phyloP scores from a whole-genome alignment of 2,888 invertebrate genomes.

The Rambutsinella grinnellia region DNA sequence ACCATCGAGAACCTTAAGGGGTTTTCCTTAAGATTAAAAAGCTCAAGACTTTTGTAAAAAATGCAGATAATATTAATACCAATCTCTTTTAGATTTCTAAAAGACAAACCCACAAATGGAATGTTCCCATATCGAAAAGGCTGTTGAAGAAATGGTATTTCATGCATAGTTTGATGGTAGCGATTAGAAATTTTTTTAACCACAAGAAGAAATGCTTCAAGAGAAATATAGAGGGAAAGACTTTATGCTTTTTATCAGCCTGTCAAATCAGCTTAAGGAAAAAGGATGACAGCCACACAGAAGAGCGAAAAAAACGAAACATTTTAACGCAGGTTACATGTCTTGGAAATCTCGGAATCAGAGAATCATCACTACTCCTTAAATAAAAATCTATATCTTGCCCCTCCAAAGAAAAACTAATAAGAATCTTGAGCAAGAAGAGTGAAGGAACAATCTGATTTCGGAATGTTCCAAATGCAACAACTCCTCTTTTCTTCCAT shows the following conservation, averaged over 20 bases:
- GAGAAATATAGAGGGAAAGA: conserved; percentile 14
- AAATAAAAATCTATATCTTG: conserved; percentile 4
- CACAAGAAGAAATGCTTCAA: conserved; percentile 29
- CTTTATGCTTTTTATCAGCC: conserved; percentile 56
- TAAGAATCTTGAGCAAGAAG: conserved; percentile 1
- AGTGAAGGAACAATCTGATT: conserved; percentile 8
- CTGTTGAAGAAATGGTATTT: not conserved
- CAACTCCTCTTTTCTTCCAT: not conserved
- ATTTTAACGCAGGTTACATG: too few species aligned
- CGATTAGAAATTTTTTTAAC: conserved; percentile 30
- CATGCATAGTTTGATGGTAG: conserved; percentile 32
- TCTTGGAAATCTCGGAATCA: not conserved
- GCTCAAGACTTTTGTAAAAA: not conserved
- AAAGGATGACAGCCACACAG: conserved; percentile 56
- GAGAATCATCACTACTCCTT: not conserved
- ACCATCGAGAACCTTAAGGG: not conserved
- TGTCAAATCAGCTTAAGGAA: conserved; percentile 54
- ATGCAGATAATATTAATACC: not conserved
- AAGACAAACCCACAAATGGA: conserved; percentile 50
- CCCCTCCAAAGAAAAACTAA: conserved; percentile 25
- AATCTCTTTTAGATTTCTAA: not conserved
- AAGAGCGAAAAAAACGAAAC: conserved; percentile 18
- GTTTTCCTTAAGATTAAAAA: conserved; percentile 3
- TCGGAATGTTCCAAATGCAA: not conserved
- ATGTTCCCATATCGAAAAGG: conserved; percentile 39